Conservation (phyloP, 1,140 invertebrate genomes). For the Neodiprion fabricii region DNA sequence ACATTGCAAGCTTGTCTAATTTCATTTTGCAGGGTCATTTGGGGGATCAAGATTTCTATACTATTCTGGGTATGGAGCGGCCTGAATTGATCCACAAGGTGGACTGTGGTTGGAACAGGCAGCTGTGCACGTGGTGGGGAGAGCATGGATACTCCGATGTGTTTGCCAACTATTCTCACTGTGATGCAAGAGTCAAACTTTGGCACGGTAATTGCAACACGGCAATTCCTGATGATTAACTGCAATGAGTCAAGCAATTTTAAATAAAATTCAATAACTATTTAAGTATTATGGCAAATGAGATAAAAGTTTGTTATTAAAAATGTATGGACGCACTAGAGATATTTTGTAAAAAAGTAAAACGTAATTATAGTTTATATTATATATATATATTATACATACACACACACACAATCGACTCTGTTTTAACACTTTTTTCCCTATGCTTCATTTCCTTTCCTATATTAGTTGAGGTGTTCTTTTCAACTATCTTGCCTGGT, state of each 20-base stretch:
- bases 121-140: constrained; percentile 86
- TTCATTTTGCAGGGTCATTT: constrained; percentile 73
- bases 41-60: constrained; percentile 90
- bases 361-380: too few relatives aligned
- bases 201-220: constrained; percentile 90
- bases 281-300: too few relatives aligned
- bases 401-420: too few relatives aligned
- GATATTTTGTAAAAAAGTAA: too few relatives aligned
- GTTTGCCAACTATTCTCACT: constrained; percentile 79
- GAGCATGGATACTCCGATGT: constrained; percentile 79
- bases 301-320: too few relatives aligned
- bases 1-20: constrained; percentile 5
- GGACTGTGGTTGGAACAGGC: constrained; percentile 85
- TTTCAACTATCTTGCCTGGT: too few relatives aligned
- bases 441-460: too few relatives aligned
- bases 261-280: too few relatives aligned
- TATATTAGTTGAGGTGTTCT: too few relatives aligned
- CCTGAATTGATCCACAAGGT: constrained; percentile 78
- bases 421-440: too few relatives aligned
- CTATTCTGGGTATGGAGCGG: constrained; percentile 75
- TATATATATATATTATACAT: too few relatives aligned
- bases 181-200: constrained; percentile 73
- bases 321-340: too few relatives aligned
- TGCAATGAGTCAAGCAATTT: not conserved
- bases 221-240: constrained; percentile 67